phyloP scores from a whole-genome alignment of 2,888 invertebrate genomes.

The Cantharis nigra region DNA sequence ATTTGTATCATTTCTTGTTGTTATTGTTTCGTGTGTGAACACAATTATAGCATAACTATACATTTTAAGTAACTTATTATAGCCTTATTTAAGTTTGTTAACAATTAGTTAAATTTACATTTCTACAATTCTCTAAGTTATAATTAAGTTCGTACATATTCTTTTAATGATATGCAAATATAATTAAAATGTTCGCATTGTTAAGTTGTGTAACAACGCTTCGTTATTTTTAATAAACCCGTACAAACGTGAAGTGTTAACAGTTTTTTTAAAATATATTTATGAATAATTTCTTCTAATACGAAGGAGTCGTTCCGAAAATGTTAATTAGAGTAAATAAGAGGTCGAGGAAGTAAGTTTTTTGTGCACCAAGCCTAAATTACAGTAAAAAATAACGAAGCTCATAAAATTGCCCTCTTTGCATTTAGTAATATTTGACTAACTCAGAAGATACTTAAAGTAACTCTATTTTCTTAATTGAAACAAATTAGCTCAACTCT shows the following conservation, averaged over 20 bases:
- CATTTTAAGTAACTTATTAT: conserved; percentile 33
- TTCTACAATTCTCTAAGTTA: conserved; percentile 36
- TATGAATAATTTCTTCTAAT: not conserved
- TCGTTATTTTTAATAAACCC: conserved; percentile 17
- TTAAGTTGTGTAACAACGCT: conserved; percentile 14
- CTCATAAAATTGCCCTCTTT: conserved; percentile 14
- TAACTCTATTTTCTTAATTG: conserved; percentile 54
- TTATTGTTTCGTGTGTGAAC: conserved; percentile 32
- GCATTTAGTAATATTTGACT: conserved; percentile 26
- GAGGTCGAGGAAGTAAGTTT: conserved; percentile 7
- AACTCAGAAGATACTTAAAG: conserved; percentile 43
- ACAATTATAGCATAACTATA: conserved; percentile 23
- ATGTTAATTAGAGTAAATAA: conserved; percentile 13
- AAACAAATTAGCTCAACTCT: conserved; percentile 50
- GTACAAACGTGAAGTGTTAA: conserved; percentile 15
- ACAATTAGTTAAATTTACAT: conserved; percentile 42
- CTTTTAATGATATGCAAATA: conserved; percentile 42
- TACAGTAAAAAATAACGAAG: conserved; percentile 10
- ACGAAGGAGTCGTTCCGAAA: not conserved
- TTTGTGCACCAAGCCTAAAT: conserved; percentile 1
- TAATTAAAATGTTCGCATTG: conserved; percentile 36
- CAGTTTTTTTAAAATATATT: conserved; percentile 9
- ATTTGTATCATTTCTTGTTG: conserved; percentile 38
- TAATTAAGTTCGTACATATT: conserved; percentile 30
- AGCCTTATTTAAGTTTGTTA: conserved; percentile 35